Evolutionary conservation across 2,113 vertebrate genomes (phyloP), one percentile per base, ranked within the genome.

Genomic region (Thalassoma bifasciatum): DNA sequence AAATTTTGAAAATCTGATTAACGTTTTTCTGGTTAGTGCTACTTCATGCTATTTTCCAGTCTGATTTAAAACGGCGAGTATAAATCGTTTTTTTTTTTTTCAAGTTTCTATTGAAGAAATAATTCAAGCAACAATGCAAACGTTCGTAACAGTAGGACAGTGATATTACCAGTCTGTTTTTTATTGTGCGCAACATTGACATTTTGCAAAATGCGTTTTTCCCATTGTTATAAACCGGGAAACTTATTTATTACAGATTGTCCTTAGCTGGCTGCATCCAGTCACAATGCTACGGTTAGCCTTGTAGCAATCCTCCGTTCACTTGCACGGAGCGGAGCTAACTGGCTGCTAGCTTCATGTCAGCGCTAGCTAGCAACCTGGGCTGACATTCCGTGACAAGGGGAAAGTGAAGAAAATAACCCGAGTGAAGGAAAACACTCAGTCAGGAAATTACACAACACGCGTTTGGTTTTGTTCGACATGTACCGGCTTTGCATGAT

Each of bases 301-400:
- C 59, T 72, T 75, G 58, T 85, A 89, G 89, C 88, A 75, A 23
- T 7, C 72, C 30, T 22, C 88, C 8, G 69, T 86, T 68, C 82
- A 79, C 42, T 37, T 79, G 50, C 56, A 87, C 75, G 81, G 80
- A 84, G 84, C 1, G 72, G 56, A 67, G 92, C 89, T 91, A 92
- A 88, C 91, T 77, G 81, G 9, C 84, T 73, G 90, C 57, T 93
- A 92, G 92, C 92, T 84, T 71, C 38, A 24, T 71, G 81, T 69
- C 85, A 81, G 88, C 86, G 75, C 84, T 87, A 91, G 90, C 90
- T 90, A 91, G 88, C 88, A 88, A 76, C 85, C 86, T 66, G 88
- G 88, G 82, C 85, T 93, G 91, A 93, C 93, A 95, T 95, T 94
- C 94, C 94, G 93, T 93, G 94, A 94, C 94, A 94, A 94, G 92